Evolutionary conservation across 1,140 invertebrate species (phyloP).

Genomic region (Drosophila elegans): DNA sequence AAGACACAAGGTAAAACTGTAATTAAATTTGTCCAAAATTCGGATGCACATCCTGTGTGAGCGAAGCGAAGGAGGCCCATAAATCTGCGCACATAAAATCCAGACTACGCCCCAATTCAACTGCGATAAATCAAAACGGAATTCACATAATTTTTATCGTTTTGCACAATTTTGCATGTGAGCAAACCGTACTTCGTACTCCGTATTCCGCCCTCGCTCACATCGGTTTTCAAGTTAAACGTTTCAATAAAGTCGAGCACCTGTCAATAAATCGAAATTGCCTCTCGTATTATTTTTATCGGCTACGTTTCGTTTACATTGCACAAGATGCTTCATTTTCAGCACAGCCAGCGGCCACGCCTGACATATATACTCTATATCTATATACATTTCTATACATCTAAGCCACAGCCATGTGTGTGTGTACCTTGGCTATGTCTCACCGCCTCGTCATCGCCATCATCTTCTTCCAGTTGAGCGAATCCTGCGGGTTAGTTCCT

Average conservation of each 20-base stretch:
- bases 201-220: slow-evolving; percentile 6
- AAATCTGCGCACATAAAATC: slow-evolving; percentile 40
- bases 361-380: slow-evolving; percentile 6
- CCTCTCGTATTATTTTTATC: slow-evolving; percentile 83
- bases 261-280: slow-evolving; percentile 83
- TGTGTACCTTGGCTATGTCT: slow-evolving; percentile 49
- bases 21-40: slow-evolving; percentile 70
- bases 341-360: slow-evolving; percentile 31
- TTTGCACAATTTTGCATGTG: slow-evolving; percentile 81
- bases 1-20: slow-evolving; percentile 38
- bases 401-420: slow-evolving; percentile 10
- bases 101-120: neutral
- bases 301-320: slow-evolving; percentile 79
- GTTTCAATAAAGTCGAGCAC: slow-evolving; percentile 83
- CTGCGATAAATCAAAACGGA: slow-evolving; percentile 72
- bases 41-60: slow-evolving; percentile 43
- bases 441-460: slow-evolving; percentile 49
- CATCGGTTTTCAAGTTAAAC: slow-evolving; percentile 74
- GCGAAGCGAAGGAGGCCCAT: slow-evolving; percentile 10
- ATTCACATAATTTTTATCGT: slow-evolving; percentile 76
- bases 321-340: slow-evolving; percentile 57
- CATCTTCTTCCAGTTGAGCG: slow-evolving; percentile 75
- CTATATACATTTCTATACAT: slow-evolving; percentile 3
- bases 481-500: slow-evolving; percentile 49
- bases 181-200: neutral